phyloP scores from a whole-genome alignment of 2,113 vertebrate genomes.

The Indicator maculatus region DNA sequence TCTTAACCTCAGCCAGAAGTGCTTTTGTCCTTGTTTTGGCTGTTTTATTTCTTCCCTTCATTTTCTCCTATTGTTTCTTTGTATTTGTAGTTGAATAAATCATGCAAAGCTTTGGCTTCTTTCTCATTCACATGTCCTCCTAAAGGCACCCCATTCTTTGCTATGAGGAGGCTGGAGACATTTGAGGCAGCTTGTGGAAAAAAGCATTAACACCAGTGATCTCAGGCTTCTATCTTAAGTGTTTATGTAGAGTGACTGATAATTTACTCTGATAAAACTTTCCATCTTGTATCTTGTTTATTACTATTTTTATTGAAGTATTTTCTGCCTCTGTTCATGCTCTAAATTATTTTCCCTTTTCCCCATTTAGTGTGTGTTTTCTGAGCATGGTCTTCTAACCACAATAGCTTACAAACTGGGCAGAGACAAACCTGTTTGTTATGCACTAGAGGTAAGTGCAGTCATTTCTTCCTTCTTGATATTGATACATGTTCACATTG shows the following conservation, averaged over 20 bases:
- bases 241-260: background rate
- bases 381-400: constrained; percentile 92
- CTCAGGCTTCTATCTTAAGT: background rate
- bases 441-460: constrained; percentile 88
- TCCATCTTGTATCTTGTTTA: background rate
- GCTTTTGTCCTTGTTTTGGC: background rate
- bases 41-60: background rate
- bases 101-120: background rate
- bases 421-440: constrained; percentile 81
- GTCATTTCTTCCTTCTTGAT: background rate
- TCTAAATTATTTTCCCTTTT: background rate
- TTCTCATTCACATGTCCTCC: background rate
- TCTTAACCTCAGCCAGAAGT: background rate
- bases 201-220: background rate
- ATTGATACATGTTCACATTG: background rate
- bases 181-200: background rate
- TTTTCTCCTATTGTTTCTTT: background rate
- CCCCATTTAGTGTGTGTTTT: constrained; percentile 82
- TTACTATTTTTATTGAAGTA: background rate
- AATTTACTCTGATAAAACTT: background rate
- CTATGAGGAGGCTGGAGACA: background rate
- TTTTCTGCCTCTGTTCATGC: background rate
- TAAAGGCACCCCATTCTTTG: background rate
- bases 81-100: background rate
- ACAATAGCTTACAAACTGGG: constrained; percentile 94